Percentiles rank a stretch among this genome's conserved stretches.
These are phyloP conservation scores for Phrynocephalus versicolor DNA, from an alignment of 2,113 vertebrate genomes.

Conservation along the genomic window DNA sequence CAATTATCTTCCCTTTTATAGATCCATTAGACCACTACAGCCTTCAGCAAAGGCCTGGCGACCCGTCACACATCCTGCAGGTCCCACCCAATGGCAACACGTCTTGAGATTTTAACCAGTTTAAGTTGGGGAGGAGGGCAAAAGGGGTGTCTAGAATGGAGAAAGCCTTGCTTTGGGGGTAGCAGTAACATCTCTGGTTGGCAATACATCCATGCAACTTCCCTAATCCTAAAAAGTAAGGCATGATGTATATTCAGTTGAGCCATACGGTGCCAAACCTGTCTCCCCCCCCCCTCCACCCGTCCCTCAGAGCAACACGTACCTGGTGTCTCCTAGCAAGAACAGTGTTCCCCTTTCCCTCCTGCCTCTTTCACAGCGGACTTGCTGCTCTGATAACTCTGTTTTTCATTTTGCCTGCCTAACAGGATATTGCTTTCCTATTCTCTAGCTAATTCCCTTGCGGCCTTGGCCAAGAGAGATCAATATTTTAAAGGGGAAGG, in stretches of 20 bases:
- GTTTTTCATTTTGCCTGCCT: conserved; percentile 34
- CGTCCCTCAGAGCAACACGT: background rate
- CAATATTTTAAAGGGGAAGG: conserved; percentile 4
- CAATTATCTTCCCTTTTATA: background rate
- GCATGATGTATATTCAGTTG: background rate
- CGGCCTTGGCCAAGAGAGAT: background rate
- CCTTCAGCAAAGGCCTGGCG: background rate
- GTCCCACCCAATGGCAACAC: background rate
- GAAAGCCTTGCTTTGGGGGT: background rate
- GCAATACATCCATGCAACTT: background rate
- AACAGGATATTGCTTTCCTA: conserved; percentile 38
- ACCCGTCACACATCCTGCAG: background rate
- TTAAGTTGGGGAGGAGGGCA: background rate
- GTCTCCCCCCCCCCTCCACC: too few species aligned
- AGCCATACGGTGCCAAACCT: background rate
- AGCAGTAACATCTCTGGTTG: too few species aligned
- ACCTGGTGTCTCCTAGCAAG: background rate
- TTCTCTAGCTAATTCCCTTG: conserved; percentile 7
- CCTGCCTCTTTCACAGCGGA: background rate
- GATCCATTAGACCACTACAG: background rate
- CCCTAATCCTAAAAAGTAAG: background rate
- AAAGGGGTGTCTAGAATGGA: too few species aligned
- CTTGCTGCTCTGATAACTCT: conserved; percentile 16
- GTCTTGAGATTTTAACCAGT: background rate
- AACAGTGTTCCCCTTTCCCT: background rate